Evolutionary conservation across 2,797 vertebrate genomes (phyloP), one percentile per base, ranked within the genome.

Genomic region (Poeciliopsis turneri): DNA sequence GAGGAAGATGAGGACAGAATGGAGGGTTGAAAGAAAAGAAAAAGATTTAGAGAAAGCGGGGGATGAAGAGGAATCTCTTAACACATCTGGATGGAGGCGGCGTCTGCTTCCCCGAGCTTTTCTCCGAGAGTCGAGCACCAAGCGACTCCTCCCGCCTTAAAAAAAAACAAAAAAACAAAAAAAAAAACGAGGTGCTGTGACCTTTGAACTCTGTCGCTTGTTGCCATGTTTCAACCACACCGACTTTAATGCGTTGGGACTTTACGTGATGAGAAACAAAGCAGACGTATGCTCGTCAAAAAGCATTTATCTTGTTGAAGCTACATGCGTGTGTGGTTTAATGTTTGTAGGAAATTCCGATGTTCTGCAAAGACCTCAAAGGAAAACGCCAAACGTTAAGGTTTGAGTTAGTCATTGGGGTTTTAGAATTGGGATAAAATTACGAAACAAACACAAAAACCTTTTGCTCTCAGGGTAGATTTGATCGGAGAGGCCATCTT

Each of bases 31-130:
- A 23, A 43, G 43, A 55, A 70, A 68, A 55, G 39, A 55, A 51
- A 82, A 79, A 57, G 80, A 80, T 55, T 47, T 69, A 77, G 55
- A 74, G 74, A 57, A 74, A 79, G 73, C 57, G 49, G 15, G 46
- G 3, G 8, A 74, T 47, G 47, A 13, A 74, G 75, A 78, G 72
- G 78, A 83, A 85, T 85, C 88, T 92, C 90, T 95, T 85, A 89
- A 88, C 93, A 94, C 90, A 82, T 93, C 90, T 92, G 90, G 88
- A 95, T 94, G 86, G 87, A 78, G 20, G 77, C 75, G 68, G 76
- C 28, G 61, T 83, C 76, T 79, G 66, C 79, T 77, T 68, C 79
- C 69, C 10, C 5, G 55, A 59, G 49, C 39, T 53, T 51, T 53
- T 43, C 23, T 45, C 23, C 3, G 10, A 47, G 70, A 72, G 45